Percentiles rank a stretch among this genome's conserved stretches.
Evolutionary conservation across 2,888 invertebrate species (phyloP).

Genomic region (Hirtodrosophila histrioides): DNA sequence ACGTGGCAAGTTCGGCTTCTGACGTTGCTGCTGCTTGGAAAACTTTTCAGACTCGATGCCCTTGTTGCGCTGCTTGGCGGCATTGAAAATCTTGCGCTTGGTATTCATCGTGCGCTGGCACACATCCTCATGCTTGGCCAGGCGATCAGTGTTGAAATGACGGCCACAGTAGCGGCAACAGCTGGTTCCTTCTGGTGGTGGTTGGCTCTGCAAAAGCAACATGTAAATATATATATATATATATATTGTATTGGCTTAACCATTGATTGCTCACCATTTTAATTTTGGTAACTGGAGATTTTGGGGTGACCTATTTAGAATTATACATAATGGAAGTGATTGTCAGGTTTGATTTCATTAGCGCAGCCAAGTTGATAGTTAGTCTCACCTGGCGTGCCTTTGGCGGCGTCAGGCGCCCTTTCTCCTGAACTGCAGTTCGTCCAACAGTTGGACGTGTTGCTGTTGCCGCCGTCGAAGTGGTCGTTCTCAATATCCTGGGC

Average conservation of each 20-base stretch:
- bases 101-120: conserved; percentile 92
- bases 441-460: conserved; percentile 6
- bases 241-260: too few relatives aligned
- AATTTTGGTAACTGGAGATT: conserved; percentile 56
- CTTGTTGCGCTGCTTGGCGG: conserved; percentile 92
- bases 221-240: too few relatives aligned
- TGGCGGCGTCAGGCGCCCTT: conserved; percentile 26
- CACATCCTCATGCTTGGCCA: conserved; percentile 92
- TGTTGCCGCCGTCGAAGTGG: conserved; percentile 5
- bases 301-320: conserved; percentile 26
- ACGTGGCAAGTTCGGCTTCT: conserved; percentile 79
- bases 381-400: conserved; percentile 40
- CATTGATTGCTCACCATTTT: conserved; percentile 52
- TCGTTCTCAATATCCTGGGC: not conserved
- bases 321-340: not conserved
- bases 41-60: conserved; percentile 95
- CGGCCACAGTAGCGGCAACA: conserved; percentile 91
- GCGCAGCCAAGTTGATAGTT: not conserved
- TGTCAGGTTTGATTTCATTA: conserved; percentile 4
- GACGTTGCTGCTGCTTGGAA: conserved; percentile 78
- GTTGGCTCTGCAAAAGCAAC: conserved; percentile 19
- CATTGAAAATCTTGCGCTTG: conserved; percentile 96
- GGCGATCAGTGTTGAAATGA: conserved; percentile 91
- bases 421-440: conserved; percentile 7
- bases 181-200: conserved; percentile 77